Conservation (phyloP, 1,140 invertebrate species). For the Drosophila equinoxialis region DNA sequence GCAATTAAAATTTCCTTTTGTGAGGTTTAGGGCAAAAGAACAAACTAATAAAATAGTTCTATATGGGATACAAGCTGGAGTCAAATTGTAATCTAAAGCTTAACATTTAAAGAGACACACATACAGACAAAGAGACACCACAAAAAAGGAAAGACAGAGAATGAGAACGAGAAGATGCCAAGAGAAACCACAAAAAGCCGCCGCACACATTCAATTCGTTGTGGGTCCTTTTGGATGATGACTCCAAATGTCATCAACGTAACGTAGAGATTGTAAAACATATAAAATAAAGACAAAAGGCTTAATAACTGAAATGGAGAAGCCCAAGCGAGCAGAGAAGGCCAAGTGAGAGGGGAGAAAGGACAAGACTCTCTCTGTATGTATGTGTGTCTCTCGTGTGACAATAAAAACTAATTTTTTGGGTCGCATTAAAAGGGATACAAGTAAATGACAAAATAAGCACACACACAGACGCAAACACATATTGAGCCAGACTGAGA, state of each 20-base stretch:
- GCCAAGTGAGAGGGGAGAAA: background rate
- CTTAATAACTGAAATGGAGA: slow-evolving; percentile 57
- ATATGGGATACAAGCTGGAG: background rate
- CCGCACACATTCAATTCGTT: slow-evolving; percentile 55
- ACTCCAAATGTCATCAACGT: slow-evolving; percentile 36
- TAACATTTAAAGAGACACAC: slow-evolving; percentile 11
- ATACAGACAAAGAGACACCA: slow-evolving; percentile 19
- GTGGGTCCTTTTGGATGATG: slow-evolving; percentile 12
- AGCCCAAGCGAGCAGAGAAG: background rate
- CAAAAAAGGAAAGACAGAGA: too few relatives aligned
- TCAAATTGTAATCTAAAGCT: slow-evolving; percentile 7
- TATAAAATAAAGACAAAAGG: slow-evolving; percentile 66
- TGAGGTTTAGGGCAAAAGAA: background rate
- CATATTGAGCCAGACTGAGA: slow-evolving; percentile 6
- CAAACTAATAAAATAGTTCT: slow-evolving; percentile 14
- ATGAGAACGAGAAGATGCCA: too few relatives aligned
- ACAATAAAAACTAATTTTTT: slow-evolving; percentile 77
- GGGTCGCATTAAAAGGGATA: slow-evolving; percentile 68
- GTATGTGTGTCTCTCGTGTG: slow-evolving; percentile 32
- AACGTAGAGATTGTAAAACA: slow-evolving; percentile 61
- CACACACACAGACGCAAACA: slow-evolving; percentile 29
- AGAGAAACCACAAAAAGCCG: slow-evolving; percentile 36
- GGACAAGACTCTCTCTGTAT: background rate
- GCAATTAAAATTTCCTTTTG: slow-evolving; percentile 1
- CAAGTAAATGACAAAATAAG: slow-evolving; percentile 67